Base-by-base conservation (phyloP, 2,797 vertebrate genomes). In the Tamandua tetradactyla region DNA sequence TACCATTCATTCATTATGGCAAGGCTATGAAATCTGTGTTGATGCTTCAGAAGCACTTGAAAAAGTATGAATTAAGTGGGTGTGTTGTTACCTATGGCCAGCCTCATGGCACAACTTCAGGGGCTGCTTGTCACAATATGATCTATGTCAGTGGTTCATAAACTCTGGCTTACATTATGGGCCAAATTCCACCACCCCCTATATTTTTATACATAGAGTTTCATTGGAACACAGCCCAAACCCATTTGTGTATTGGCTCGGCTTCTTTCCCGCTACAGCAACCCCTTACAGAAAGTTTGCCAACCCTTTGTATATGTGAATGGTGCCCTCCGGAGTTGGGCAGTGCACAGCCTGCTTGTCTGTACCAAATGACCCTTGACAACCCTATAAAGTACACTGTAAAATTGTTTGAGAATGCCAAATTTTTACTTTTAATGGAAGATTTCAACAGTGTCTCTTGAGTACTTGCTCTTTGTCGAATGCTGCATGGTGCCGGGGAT, bases 131-230 rank as follows among this genome's bases (percentile, higher is more conserved):
- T 95, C 52, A 82, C 57, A 55, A 44, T 35, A 49, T 76, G 55
- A 72, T 91, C 80, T 82, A 0, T 47, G 30, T 82, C 37, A 88
- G 69, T 86, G 71, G 35, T 61, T 3, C 1, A 68, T 80, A 91
- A 18, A 49, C 42, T n/a, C 25, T 55, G 18, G 52, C 18, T 18
- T 55, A 47, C 40, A 66, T 30, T 71, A 0, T 84, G 78, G 62
- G 69, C 61, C 71, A 35, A 44, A 74, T 80, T 74, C 74, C 79
- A 25, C 35, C 61, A 47, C 37, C 68, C 59, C 62, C 35, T 52
- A 68, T 71, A 30, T 52, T 47, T 95, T 71, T 88, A 27, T 82
- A 69, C 87, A 71, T 57, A n/a, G n/a, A n/a, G n/a, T 83, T 87
- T 69, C 11, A 14, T n/a, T 66, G 47, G 74, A 47, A 68, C 35